Evolutionary conservation across 2,113 vertebrate species (phyloP).

Genomic region (Hystrix brachyura): DNA sequence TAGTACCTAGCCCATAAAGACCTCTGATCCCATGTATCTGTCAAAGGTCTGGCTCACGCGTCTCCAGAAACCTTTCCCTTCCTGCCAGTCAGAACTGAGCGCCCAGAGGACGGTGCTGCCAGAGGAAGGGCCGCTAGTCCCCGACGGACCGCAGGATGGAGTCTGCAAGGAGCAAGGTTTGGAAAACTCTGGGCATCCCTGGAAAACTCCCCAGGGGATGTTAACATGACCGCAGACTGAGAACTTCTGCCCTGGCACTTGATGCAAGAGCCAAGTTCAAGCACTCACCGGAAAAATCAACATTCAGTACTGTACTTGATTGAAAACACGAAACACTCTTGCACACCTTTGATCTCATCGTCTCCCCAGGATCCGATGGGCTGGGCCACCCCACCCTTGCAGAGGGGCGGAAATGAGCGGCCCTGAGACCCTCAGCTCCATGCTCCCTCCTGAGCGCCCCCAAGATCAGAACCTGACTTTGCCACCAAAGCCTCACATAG

Average conservation of each 20-base stretch:
- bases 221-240: background rate
- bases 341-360: background rate
- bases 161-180: rapidly evolving
- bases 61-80: background rate
- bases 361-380: background rate
- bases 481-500: background rate
- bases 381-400: no score
- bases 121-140: background rate
- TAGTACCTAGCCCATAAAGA: background rate
- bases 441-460: background rate
- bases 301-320: background rate
- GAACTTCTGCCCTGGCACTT: background rate
- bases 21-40: background rate
- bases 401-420: background rate
- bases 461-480: background rate
- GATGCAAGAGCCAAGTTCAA: background rate
- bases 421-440: background rate
- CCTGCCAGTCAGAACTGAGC: background rate
- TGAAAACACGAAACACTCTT: background rate
- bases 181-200: background rate
- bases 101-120: background rate
- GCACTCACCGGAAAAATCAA: background rate
- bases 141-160: background rate
- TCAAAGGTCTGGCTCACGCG: background rate
- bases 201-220: background rate